Evolutionary conservation across 1,140 invertebrate species (phyloP), one percentile per base, ranked within the genome.

Genomic region (Ditylenchus dipsaci): DNA sequence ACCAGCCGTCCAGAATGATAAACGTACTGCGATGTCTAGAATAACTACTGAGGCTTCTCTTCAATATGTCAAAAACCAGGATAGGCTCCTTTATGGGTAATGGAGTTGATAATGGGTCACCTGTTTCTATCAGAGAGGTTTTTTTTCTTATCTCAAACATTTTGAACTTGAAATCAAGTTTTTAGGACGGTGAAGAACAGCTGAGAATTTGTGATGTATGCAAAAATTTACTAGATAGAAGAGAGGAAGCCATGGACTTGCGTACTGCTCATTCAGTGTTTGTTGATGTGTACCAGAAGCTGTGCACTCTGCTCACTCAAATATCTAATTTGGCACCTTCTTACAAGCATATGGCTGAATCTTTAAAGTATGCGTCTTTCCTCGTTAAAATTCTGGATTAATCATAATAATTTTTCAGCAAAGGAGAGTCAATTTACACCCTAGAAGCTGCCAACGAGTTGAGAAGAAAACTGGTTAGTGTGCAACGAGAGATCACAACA

Each of bases 391-490:
- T 11, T 11, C 33, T 38, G 3, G 33, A 38, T 38, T 38, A 5
- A 38, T 11, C 3, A 38, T 11, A 38, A 38, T 5, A 26, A 53
- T 53, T 7, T 78, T 85, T 76, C 78, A 91, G 90, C 73, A 87
- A 89, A 69, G 94, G 94, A 58, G 93, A 97, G 85, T 89, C 89
- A 0, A 90, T 88, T 0, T 94, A 92, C 77, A 89, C 89, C 67
- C 82, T 95, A 27, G 85, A 88, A 42, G 90, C 94, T 83, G 91
- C 91, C 11, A 90, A 91, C 81, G 86, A 89, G 13, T 83, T 94
- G 67, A 86, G 91, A 70, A 86, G 88, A 1, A 90, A 91, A 78
- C 89, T 97, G 17, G 88, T 91, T 0, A 90, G 89, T 81, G 86
- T 92, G 58, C 92, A 91, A 0, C 92, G 95, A 83, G 88, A 88